Base-by-base conservation (phyloP, 2,888 invertebrate genomes). In the Euplexia lucipara region DNA sequence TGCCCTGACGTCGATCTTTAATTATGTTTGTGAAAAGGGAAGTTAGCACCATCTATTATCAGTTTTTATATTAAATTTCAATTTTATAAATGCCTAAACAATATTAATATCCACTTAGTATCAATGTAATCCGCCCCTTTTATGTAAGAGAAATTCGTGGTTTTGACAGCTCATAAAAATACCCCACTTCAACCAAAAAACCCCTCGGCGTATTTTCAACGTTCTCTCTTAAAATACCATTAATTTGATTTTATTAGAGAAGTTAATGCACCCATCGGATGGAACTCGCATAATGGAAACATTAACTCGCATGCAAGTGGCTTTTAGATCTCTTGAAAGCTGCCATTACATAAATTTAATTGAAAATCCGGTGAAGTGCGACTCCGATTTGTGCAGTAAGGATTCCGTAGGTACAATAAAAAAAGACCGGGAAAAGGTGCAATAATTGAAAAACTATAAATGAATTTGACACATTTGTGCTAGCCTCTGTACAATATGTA, bases 111-210 rank as follows among this genome's bases (percentile, higher is more conserved):
- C 16, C 8, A 20, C 34, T 44, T 53, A 47, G 20, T 35, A 32
- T 32, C 16, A 10, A 20, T 39, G 30, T 7, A 58, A 22, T 9
- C 71, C 64, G 20, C 64, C 67, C 45, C 41, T 68, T 63, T 2
- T 14, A 20, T 51, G 67, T 68, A 4, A 16, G 5, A 5, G 14
- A 1, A 30, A 14, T 14, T 5, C 26, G 16, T 51, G 64, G 34
- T 30, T 39, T 10, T 71, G 67, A 35, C 71, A 68, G 64, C 12
- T 45, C 10, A 3, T 39, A n/a, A n/a, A n/a, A n/a, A n/a, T n/a
- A n/a, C n/a, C n/a, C n/a, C n/a, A n/a, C n/a, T n/a, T n/a, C n/a
- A n/a, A n/a, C n/a, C n/a, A n/a, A n/a, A n/a, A n/a, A 14, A n/a
- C 47, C 16, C 8, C 22, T 26, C 12, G 9, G 6, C 35, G 34